Evolutionary conservation across 2,888 invertebrate genomes (phyloP).

Genomic region (Campoplex capitator): DNA sequence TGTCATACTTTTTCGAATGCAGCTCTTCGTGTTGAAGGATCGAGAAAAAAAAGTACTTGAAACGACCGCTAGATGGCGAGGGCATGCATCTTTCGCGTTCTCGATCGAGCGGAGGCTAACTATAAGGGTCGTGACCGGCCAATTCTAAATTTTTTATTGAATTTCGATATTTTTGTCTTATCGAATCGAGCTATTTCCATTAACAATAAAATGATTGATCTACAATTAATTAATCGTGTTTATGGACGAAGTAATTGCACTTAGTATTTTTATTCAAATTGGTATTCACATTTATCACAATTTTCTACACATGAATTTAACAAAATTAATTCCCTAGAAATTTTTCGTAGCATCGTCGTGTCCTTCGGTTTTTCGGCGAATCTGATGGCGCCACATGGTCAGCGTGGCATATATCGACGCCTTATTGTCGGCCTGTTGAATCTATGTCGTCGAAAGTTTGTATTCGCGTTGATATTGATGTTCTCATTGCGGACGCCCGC

Average conservation of each 20-base stretch:
- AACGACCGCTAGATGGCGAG: constrained; percentile 4
- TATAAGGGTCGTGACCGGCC: not conserved
- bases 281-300: not conserved
- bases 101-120: not conserved
- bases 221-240: not conserved
- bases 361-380: not conserved
- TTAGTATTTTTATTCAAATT: not conserved
- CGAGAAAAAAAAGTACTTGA: not conserved
- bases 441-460: not conserved
- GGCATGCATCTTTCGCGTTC: not conserved
- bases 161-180: not conserved
- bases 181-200: not conserved
- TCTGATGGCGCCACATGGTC: not conserved
- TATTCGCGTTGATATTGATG: not conserved
- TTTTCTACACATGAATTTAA: not conserved
- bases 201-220: not conserved
- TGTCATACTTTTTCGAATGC: not conserved
- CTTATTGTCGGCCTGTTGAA: not conserved
- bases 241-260: not conserved
- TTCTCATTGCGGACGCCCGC: not conserved
- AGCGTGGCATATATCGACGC: not conserved
- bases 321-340: not conserved
- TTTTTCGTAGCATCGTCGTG: not conserved
- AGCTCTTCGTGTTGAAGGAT: not conserved
- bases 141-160: not conserved